Evolutionary conservation across 37 sponge, comb jelly and placozoan species (phyloP).

Genomic region (Halichondria panicea): DNA sequence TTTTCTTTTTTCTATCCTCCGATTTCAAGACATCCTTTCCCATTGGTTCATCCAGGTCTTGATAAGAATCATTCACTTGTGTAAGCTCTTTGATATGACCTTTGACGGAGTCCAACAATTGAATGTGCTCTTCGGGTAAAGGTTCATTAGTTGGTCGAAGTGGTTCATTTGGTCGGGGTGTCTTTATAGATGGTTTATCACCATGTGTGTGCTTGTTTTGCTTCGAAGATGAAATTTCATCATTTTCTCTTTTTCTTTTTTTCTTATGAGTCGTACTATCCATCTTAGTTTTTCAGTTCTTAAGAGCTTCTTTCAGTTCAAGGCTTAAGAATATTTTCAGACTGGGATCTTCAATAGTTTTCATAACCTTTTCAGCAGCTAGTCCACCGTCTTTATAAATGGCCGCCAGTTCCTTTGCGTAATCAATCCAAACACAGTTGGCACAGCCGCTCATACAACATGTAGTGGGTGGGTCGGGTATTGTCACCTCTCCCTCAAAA

Average conservation of each 20-base stretch:
- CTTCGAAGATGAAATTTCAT: background rate
- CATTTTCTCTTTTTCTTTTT: background rate
- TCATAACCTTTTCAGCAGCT: slow-evolving; percentile 55
- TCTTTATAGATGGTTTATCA: background rate
- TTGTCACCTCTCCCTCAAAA: slow-evolving; percentile 5
- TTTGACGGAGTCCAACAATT: slow-evolving; percentile 1
- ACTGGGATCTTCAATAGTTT: slow-evolving; percentile 78
- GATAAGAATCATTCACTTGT: background rate
- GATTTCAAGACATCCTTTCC: background rate
- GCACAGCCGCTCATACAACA: slow-evolving; percentile 92
- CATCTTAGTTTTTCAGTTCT: background rate
- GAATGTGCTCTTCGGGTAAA: background rate
- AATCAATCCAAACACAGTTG: slow-evolving; percentile 90
- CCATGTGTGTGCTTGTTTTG: background rate
- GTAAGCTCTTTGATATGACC: slow-evolving; percentile 12
- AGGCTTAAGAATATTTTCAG: slow-evolving; percentile 79
- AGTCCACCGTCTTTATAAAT: slow-evolving; percentile 47
- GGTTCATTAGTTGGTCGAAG: no score
- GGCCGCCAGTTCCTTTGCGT: slow-evolving; percentile 68
- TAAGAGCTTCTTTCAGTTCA: slow-evolving; percentile 62
- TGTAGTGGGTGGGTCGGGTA: slow-evolving; percentile 72
- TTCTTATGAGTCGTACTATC: background rate
- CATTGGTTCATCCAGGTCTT: background rate
- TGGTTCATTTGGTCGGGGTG: no score
- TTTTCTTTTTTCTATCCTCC: slow-evolving; percentile 1